Evolutionary conservation across 2,888 invertebrate genomes (phyloP).

Genomic region (Drosophila rubida): DNA sequence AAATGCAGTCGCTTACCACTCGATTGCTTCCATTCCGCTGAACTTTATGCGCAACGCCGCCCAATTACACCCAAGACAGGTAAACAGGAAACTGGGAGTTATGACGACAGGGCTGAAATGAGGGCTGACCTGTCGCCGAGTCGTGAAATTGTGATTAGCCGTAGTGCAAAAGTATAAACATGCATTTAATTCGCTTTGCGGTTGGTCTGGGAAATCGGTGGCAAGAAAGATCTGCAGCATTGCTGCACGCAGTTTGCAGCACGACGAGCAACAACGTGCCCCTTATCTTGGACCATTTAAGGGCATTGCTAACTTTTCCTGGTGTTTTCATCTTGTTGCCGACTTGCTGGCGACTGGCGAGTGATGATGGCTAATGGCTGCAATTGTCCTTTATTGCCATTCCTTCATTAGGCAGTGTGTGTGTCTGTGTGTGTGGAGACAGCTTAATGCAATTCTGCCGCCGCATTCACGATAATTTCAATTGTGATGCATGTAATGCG

Average conservation of each 20-base stretch:
- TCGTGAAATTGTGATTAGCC: slow-evolving; percentile 47
- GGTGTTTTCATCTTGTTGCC: slow-evolving; percentile 15
- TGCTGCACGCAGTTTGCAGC: slow-evolving; percentile 66
- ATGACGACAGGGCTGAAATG: slow-evolving; percentile 29
- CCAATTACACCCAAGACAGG: slow-evolving; percentile 22
- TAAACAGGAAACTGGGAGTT: slow-evolving; percentile 7
- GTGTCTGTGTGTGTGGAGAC: slow-evolving; percentile 46
- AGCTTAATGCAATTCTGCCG: slow-evolving; percentile 73
- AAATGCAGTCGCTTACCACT: slow-evolving; percentile 46
- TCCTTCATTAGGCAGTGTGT: slow-evolving; percentile 58
- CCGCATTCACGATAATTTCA: slow-evolving; percentile 52
- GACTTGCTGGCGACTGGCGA: not conserved
- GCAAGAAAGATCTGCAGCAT: slow-evolving; percentile 37
- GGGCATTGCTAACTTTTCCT: slow-evolving; percentile 60
- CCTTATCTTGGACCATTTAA: slow-evolving; percentile 57
- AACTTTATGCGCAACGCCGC: slow-evolving; percentile 31
- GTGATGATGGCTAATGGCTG: slow-evolving; percentile 7
- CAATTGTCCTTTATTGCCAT: slow-evolving; percentile 74
- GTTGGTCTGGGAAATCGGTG: slow-evolving; percentile 48
- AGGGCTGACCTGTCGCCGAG: slow-evolving; percentile 31
- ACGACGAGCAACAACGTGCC: slow-evolving; percentile 46
- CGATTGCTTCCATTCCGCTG: slow-evolving; percentile 35
- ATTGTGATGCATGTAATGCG: slow-evolving; percentile 72
- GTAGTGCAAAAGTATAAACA: slow-evolving; percentile 62
- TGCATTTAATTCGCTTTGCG: slow-evolving; percentile 67